Evolutionary conservation across 1,140 invertebrate species (phyloP), one percentile per base, ranked within the genome.

Genomic region (Probaryconus sp.): DNA sequence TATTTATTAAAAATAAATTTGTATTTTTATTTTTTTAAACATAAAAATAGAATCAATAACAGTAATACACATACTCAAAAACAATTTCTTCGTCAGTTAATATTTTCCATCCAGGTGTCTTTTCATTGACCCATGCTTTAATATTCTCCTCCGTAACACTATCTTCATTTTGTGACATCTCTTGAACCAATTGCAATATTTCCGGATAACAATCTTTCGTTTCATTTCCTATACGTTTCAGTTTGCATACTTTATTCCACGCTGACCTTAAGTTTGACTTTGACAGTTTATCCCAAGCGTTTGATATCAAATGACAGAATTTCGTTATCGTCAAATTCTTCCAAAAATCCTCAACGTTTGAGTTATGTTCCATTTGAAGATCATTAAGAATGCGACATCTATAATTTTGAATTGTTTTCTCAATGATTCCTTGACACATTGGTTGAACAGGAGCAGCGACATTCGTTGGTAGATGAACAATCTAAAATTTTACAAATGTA

Each of bases 401-500:
- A 17, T 69, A 69, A 31, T 60, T 0, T 35, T 61, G 60, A 7
- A 69, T 47, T 2, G 55, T 55, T 24, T 47, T 69, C 2, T 55
- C 10, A 1, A 69, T 61, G 5, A 69, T 61, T 16, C 65, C 65
- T 55, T 70, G 67, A 18, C 45, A 60, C 56, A 70, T 55, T 10
- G 67, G 67, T 18, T 70, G 67, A 0, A 70, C 67, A 0, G 67
- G 67, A 10, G 67, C 67, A 16, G 67, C 56, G 17, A 70, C 67
- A n/a, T 70, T 70, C 10, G 50, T 56, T 21, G 67, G 67, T 7
- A 70, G 56, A 48, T 70, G 67, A 24, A 70, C 50, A 5, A 70
- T 48, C 67, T 70, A 11, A 0, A 67, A 47, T 38, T 61, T 2
- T 24, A 24, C 21, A 24, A 4, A 24, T 24, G 21, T 24, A 24